Evolutionary conservation across 2,888 invertebrate species (phyloP).

Genomic region (Sinelater perroti): DNA sequence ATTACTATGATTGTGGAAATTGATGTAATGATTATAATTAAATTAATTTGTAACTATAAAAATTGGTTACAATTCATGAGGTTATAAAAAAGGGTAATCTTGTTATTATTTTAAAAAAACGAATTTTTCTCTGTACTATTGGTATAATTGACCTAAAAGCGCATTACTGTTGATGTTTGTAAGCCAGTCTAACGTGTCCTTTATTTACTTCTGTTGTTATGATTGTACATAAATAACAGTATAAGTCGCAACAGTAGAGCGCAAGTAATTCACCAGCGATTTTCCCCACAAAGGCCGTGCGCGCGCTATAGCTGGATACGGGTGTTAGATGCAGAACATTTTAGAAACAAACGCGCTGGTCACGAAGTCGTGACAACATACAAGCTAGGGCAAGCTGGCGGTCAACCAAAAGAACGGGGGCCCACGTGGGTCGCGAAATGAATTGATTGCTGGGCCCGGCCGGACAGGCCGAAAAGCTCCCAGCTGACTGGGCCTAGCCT

Average conservation of each 20-base stretch:
- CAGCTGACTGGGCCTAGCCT: slow-evolving; percentile 10
- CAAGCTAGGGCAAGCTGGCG: slow-evolving; percentile 36
- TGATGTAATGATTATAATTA: too few relatives aligned
- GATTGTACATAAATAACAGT: too few relatives aligned
- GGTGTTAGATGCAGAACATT: slow-evolving; percentile 39
- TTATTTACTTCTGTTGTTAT: too few relatives aligned
- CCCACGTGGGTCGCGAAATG: slow-evolving; percentile 31
- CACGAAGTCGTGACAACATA: slow-evolving; percentile 46
- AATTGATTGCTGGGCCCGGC: slow-evolving; percentile 22
- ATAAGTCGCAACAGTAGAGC: slow-evolving; percentile 2
- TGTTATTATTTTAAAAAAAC: too few relatives aligned
- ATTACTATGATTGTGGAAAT: too few relatives aligned
- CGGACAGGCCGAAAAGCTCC: slow-evolving; percentile 13
- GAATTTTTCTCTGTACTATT: too few relatives aligned
- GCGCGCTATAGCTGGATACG: slow-evolving; percentile 10
- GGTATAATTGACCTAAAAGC: too few relatives aligned
- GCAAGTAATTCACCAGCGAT: not conserved
- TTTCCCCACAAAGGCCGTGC: not conserved
- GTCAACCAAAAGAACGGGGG: slow-evolving; percentile 21
- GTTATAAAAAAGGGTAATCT: too few relatives aligned
- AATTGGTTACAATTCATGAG: too few relatives aligned
- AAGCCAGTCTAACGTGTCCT: too few relatives aligned
- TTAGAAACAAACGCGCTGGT: slow-evolving; percentile 42
- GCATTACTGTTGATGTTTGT: too few relatives aligned
- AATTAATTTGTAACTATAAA: too few relatives aligned